Evolutionary conservation across 1,140 invertebrate genomes (phyloP), one percentile per base, ranked within the genome.

Genomic region (Pristionchus pacificus): DNA sequence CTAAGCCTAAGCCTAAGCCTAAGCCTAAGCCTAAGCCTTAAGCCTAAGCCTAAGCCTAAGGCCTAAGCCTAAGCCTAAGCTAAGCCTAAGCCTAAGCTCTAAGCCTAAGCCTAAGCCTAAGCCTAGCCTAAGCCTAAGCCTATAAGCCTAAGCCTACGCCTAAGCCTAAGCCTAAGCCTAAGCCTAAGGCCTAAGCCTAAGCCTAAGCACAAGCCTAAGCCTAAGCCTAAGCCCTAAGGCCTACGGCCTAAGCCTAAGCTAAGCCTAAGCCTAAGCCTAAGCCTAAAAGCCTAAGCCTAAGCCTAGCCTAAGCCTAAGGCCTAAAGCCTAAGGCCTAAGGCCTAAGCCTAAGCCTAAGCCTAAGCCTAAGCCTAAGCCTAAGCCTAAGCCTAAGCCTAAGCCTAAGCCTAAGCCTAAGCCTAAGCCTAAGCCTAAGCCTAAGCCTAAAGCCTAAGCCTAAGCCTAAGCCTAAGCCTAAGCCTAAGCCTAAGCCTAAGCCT

Each of bases 151-250:
- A 70, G 68, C 68, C 68, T 68, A 70, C 68, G 68, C 68, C 68
- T 70, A 70, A 70, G 68, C 68, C 68, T 68, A 70, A 70, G 68
- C 68, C 68, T 70, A 70, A 70, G 68, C 68, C 68, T 68, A 70
- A 70, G 68, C 68, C 68, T 70, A 66, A 70, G 28, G 66, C 63
- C 63, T 65, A 65, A 65, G 63, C 63, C 63, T 65, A 70, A 70
- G 68, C 68, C 68, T 70, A 70, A 70, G 68, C 66, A 63, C 69
- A 70, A 65, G 63, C 63, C 63, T 65, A 65, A 65, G 63, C 63
- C 63, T 65, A 65, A 65, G 63, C 63, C 63, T 65, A 65, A 65
- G 63, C 63, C 63, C 33, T 31, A 65, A n/a, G n/a, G n/a, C n/a
- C n/a, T n/a, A n/a, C n/a, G n/a, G 63, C 63, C 63, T 65, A 65